phyloP scores from a whole-genome alignment of 2,113 vertebrate species.

The Tachycineta bicolor region DNA sequence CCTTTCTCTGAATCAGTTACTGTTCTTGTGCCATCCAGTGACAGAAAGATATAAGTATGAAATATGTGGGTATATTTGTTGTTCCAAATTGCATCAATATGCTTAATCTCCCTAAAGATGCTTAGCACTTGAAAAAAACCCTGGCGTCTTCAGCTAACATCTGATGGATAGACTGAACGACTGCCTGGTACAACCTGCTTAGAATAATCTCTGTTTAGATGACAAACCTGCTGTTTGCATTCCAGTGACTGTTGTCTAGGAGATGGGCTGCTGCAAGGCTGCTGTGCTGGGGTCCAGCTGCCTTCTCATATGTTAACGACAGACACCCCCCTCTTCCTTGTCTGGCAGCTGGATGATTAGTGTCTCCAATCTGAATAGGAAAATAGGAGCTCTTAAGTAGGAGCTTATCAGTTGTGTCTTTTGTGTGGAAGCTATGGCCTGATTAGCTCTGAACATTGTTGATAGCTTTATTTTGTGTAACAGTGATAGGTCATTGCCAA shows the following conservation, averaged over 20 bases:
- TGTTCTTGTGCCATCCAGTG: not conserved
- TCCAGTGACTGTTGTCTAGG: slow-evolving; percentile 1
- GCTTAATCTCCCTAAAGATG: not conserved
- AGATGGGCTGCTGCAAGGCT: not conserved
- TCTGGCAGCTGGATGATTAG: not conserved
- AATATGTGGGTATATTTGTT: not conserved
- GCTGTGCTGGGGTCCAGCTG: not conserved
- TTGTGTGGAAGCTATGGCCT: not conserved
- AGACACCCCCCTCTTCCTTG: not conserved
- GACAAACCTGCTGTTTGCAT: not conserved
- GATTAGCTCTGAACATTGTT: not conserved
- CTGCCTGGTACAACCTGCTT: not conserved
- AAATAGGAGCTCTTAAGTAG: not conserved
- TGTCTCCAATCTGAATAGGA: not conserved
- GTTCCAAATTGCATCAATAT: not conserved
- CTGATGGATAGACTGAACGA: not conserved
- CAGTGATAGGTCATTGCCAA: not conserved
- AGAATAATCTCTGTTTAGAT: not conserved
- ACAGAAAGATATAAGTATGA: not conserved
- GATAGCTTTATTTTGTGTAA: slow-evolving; percentile 10
- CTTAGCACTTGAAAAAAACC: not conserved
- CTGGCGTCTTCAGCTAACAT: not conserved
- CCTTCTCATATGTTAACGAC: not conserved
- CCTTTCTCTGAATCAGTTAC: not conserved
- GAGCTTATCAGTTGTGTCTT: not conserved